Percentiles rank a stretch among this genome's conserved stretches.
Evolutionary conservation across 1,140 invertebrate genomes (phyloP).

Genomic region (Drosophila nasuta): DNA sequence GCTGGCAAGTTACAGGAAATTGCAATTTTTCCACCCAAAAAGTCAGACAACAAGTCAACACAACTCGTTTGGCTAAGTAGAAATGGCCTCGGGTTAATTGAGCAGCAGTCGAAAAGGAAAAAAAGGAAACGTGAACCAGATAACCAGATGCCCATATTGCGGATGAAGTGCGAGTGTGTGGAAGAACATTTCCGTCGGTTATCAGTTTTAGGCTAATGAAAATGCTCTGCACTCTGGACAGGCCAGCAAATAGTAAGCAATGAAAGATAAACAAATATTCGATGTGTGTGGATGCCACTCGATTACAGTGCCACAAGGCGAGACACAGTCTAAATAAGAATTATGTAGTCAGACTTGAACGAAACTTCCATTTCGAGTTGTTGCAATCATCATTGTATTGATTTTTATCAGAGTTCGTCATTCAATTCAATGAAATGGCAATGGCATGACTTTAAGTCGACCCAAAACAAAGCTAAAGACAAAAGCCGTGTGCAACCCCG

Average conservation of each 20-base stretch:
- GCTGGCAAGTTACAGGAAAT: conserved; percentile 72
- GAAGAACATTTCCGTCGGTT: conserved; percentile 53
- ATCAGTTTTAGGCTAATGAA: conserved; percentile 59
- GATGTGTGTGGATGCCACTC: conserved; percentile 10
- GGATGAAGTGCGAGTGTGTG: conserved; percentile 11
- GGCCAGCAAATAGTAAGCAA: conserved; percentile 67
- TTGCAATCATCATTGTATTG: conserved; percentile 58
- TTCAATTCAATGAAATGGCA: conserved; percentile 74
- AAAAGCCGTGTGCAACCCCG: conserved; percentile 30
- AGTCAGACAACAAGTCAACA: conserved; percentile 78
- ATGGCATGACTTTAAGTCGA: conserved; percentile 55
- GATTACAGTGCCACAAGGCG: conserved; percentile 23
- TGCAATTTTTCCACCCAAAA: conserved; percentile 77
- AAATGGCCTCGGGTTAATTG: conserved; percentile 78
- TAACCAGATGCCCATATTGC: conserved; percentile 27
- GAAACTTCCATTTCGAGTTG: conserved; percentile 14
- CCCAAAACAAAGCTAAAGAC: conserved; percentile 11
- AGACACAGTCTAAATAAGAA: conserved; percentile 39
- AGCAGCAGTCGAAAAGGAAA: conserved; percentile 52
- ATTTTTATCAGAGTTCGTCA: conserved; percentile 59
- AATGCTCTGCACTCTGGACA: conserved; percentile 12
- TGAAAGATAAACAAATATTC: conserved; percentile 73
- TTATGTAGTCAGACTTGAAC: conserved; percentile 42
- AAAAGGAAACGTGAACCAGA: conserved; percentile 28
- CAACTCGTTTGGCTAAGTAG: conserved; percentile 65